These are phyloP conservation scores for Lemur catta DNA, from an alignment of 2,797 vertebrate species.

Conservation along the genomic window DNA sequence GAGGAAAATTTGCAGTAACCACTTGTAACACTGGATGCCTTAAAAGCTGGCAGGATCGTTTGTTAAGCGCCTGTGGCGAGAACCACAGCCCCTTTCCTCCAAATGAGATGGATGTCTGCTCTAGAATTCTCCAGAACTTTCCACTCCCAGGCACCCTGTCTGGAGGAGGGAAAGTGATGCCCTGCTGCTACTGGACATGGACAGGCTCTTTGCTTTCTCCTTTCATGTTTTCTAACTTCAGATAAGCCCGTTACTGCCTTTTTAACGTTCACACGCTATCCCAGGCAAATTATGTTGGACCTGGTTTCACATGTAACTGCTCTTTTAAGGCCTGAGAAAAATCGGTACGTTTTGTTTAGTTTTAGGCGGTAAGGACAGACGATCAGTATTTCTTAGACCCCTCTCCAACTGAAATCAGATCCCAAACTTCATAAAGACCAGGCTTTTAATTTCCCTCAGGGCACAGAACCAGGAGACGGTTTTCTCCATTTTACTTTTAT, in stretches of 20 bases:
- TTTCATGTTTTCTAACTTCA: not conserved
- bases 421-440: constrained; percentile 19
- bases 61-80: not conserved
- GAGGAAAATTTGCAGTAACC: not conserved
- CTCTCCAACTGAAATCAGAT: constrained; percentile 9
- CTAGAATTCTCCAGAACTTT: not conserved
- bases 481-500: constrained; percentile 47
- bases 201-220: not conserved
- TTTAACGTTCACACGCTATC: not conserved
- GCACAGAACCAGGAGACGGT: constrained; percentile 5
- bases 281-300: not conserved
- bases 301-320: not conserved
- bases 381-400: not conserved
- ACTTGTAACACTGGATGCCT: not conserved
- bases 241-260: not conserved
- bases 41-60: not conserved
- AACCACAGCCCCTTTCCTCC: not conserved
- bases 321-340: not conserved
- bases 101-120: not conserved
- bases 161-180: not conserved
- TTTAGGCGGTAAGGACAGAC: constrained; percentile 8
- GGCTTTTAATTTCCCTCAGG: constrained; percentile 32
- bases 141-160: not conserved
- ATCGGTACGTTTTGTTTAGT: not conserved
- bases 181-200: not conserved